Conservation (phyloP, 2,888 invertebrate species). For the Rhabditophanes sp. region DNA sequence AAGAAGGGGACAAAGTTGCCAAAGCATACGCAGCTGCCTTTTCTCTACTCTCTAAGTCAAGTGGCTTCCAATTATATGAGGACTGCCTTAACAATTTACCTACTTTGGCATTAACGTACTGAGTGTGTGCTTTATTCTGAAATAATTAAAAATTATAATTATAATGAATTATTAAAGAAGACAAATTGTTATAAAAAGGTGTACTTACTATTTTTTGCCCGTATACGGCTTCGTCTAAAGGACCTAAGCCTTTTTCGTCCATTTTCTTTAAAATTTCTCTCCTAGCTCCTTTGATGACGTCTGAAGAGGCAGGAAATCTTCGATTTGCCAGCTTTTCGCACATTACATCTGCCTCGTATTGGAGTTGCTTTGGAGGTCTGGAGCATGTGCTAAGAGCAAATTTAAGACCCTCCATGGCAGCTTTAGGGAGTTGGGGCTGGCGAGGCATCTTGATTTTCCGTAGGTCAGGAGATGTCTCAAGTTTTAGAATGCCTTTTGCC, state of each 20-base stretch:
- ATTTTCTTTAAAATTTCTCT: slow-evolving; percentile 19
- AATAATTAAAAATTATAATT: slow-evolving; percentile 2
- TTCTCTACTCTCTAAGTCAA: slow-evolving; percentile 23
- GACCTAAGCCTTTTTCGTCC: slow-evolving; percentile 10
- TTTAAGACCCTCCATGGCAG: slow-evolving; percentile 15
- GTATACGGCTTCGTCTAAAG: too few species aligned
- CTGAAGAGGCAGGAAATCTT: slow-evolving; percentile 26
- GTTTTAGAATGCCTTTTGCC: too few species aligned
- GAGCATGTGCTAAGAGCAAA: slow-evolving; percentile 12
- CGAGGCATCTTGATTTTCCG: slow-evolving; percentile 3
- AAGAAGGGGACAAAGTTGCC: slow-evolving; percentile 27
- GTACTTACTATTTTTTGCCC: neutral
- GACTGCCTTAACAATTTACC: slow-evolving; percentile 23
- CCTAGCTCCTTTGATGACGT: slow-evolving; percentile 18
- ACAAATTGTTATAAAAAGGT: neutral
- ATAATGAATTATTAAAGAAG: neutral
- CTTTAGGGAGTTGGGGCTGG: slow-evolving; percentile 9
- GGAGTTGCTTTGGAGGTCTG: slow-evolving; percentile 26
- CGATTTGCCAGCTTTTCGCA: slow-evolving; percentile 18
- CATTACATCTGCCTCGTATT: slow-evolving; percentile 33
- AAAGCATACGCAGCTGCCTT: slow-evolving; percentile 26
- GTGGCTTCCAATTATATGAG: slow-evolving; percentile 35
- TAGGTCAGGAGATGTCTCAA: too few species aligned
- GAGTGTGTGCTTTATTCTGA: slow-evolving; percentile 19
- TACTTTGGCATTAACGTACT: slow-evolving; percentile 20